These are phyloP conservation scores for Esox lucius DNA, from an alignment of 2,797 vertebrate genomes.

Conservation along the genomic window DNA sequence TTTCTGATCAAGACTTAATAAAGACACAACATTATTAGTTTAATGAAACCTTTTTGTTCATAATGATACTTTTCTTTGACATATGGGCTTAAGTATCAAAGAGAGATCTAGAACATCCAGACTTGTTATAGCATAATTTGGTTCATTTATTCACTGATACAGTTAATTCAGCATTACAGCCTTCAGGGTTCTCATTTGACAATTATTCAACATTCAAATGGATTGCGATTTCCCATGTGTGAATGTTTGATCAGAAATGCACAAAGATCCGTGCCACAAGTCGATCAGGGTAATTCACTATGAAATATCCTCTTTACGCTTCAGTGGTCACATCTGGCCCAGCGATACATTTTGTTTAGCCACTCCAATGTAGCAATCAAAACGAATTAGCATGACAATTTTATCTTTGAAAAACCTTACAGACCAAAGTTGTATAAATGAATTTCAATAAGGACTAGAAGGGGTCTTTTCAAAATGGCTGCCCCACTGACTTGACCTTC, in stretches of 20 bases:
- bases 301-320: constrained; percentile 81
- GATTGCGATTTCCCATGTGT: constrained; percentile 63
- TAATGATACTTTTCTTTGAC: not conserved
- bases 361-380: constrained; percentile 79
- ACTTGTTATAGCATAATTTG: not conserved
- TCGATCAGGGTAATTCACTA: constrained; percentile 77
- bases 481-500: constrained; percentile 59
- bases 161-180: constrained; percentile 36
- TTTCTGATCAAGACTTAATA: not conserved
- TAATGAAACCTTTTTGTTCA: not conserved
- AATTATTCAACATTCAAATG: constrained; percentile 56
- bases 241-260: constrained; percentile 65
- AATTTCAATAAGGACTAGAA: constrained; percentile 73
- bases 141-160: not conserved
- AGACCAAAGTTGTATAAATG: constrained; percentile 64
- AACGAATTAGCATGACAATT: constrained; percentile 86
- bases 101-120: not conserved
- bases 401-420: constrained; percentile 78
- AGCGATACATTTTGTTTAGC: constrained; percentile 81
- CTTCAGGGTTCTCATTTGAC: constrained; percentile 19
- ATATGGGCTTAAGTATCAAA: not conserved
- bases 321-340: constrained; percentile 72
- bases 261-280: constrained; percentile 60
- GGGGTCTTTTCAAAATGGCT: constrained; percentile 61
- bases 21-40: not conserved